Evolutionary conservation across 2,888 invertebrate species (phyloP), one percentile per base, ranked within the genome.

Genomic region (Drosophila atroscutellata): DNA sequence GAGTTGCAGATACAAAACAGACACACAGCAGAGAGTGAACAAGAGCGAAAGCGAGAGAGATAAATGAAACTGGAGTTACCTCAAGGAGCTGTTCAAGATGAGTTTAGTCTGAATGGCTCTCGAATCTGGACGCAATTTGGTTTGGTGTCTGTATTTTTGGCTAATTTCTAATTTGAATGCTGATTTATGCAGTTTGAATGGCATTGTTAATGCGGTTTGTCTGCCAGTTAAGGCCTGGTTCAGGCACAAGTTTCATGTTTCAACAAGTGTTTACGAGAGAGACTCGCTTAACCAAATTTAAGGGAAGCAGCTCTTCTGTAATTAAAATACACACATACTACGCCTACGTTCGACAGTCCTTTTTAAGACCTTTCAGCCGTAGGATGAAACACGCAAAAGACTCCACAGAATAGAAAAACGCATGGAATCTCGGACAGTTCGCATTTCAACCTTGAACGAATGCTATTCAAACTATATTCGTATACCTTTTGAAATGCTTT

Each of bases 151-250:
- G 52, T 74, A 54, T 61, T 42, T 75, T 77, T 80, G 69, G 77
- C 84, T 87, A 87, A 87, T 90, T 87, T 87, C 86, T 87, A 87
- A 87, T 87, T 87, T 87, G 89, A 89, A 87, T 87, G 90, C 86
- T 90, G 86, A 87, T 87, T 87, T 87, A 87, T 87, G 89, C 86
- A 89, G 77, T 74, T 86, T 79, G 80, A 81, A 83, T 76, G 70
- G 90, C 75, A 72, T 73, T 75, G 75, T 70, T 80, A 80, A 79
- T 79, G 81, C 73, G 81, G 55, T 80, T 68, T 69, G 63, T 57
- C 68, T 66, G 64, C 24, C 67, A 67, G 67, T 55, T 68, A 54
- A 68, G 26, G 32, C 42, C 34, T 11, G 26, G 39, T 32, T 34
- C 15, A 2, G 20, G 52, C 56, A 42, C 45, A 51, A 32, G 9